Evolutionary conservation across 1,140 invertebrate species (phyloP).

Genomic region (Brachionus paranguensis): DNA sequence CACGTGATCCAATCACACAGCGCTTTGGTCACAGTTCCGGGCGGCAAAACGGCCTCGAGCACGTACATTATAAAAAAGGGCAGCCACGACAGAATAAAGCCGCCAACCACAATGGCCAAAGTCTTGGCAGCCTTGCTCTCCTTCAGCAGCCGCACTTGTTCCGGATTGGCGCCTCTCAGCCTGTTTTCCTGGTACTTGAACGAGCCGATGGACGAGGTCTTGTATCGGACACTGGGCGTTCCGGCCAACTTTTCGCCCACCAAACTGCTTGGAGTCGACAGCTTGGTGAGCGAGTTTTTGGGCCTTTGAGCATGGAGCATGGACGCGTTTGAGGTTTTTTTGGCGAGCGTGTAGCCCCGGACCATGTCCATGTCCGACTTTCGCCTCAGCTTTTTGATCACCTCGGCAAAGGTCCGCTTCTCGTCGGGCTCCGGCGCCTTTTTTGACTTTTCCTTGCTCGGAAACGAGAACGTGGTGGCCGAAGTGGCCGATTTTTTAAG

Average conservation of each 20-base stretch:
- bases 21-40: constrained; percentile 52
- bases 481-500: not conserved
- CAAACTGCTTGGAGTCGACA: not conserved
- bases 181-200: not conserved
- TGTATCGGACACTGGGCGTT: not conserved
- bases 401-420: not conserved
- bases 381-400: not conserved
- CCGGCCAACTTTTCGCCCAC: not conserved
- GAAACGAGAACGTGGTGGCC: not conserved
- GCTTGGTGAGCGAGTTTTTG: not conserved
- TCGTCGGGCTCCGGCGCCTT: not conserved
- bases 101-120: constrained; percentile 80
- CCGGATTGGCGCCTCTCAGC: not conserved
- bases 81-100: constrained; percentile 85
- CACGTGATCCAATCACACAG: constrained; percentile 89
- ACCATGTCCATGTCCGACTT: not conserved
- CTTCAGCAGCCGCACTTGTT: constrained; percentile 45
- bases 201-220: not conserved
- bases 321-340: not conserved
- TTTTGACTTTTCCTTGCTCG: not conserved
- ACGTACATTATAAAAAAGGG: constrained; percentile 91
- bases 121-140: constrained; percentile 80
- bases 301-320: not conserved
- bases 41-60: constrained; percentile 57
- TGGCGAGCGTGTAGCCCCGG: not conserved